These are phyloP conservation scores for Epinotia brunnichana DNA, from an alignment of 2,888 invertebrate species.

Conservation along the genomic window DNA sequence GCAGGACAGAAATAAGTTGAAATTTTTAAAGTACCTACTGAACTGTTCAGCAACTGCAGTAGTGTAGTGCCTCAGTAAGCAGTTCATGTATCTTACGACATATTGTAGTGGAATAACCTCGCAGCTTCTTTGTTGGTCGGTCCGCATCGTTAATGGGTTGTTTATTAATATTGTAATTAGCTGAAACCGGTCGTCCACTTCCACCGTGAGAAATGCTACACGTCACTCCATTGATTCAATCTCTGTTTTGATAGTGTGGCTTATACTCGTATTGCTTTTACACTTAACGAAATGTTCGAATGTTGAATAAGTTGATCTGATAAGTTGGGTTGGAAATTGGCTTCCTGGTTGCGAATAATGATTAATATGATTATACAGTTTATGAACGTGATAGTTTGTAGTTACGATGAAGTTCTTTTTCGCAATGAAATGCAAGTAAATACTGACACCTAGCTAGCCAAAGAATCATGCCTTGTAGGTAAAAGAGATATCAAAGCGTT, in stretches of 20 bases:
- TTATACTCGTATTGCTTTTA: conserved; percentile 44
- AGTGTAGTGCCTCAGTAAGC: too few relatives aligned
- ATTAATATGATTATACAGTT: conserved; percentile 8
- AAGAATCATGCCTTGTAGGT: too few relatives aligned
- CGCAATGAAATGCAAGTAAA: too few relatives aligned
- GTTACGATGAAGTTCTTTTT: not conserved
- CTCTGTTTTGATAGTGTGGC: conserved; percentile 50
- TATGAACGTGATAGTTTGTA: conserved; percentile 1
- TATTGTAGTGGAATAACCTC: conserved; percentile 33
- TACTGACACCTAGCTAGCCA: too few relatives aligned
- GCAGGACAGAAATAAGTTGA: not conserved
- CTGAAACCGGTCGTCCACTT: conserved; percentile 47
- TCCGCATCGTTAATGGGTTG: conserved; percentile 63
- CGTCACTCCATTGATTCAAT: conserved; percentile 58
- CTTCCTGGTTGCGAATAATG: conserved; percentile 31
- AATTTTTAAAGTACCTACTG: not conserved
- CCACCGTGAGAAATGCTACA: conserved; percentile 54
- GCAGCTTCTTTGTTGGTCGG: conserved; percentile 51
- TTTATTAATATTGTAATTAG: conserved; percentile 72
- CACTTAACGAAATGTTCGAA: conserved; percentile 36
- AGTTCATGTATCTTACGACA: not conserved
- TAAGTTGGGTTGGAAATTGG: conserved; percentile 24
- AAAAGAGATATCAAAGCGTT: too few relatives aligned
- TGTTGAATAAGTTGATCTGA: conserved; percentile 33
- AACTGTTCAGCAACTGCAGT: too few relatives aligned